Evolutionary conservation across 2,113 vertebrate species (phyloP), one percentile per base, ranked within the genome.

Genomic region (Gasterosteus aculeatus): DNA sequence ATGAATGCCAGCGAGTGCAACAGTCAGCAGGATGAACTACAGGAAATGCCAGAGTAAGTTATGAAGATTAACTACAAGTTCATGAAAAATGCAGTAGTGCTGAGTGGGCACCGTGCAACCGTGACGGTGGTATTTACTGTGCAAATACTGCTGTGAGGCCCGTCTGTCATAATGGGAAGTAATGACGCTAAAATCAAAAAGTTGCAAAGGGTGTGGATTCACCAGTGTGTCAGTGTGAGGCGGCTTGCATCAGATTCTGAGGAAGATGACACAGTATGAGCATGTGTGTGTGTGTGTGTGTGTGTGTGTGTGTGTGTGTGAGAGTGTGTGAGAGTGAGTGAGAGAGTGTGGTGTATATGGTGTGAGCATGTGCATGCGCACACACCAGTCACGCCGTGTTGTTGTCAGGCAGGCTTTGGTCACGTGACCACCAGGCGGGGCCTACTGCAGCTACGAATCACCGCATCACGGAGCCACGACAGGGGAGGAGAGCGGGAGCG

Each of bases 381-480:
- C 64, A 61, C 75, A 75, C 58, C 78, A 80, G 82, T 68, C 78
- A 66, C 79, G 33, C 78, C 83, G 60, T 84, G 90, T 91, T 91
- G 84, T 69, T 94, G 94, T 94, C 93, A 93, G 94, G 94, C 94
- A 94, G 92, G 91, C 88, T 94, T 92, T 87, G 87, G 92, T 94
- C 94, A 94, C 89, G 69, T 94, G 94, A 93, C 92, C 80, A 53
- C 74, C 70, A 92, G 83, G 89, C 87, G 86, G 90, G 35, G 47
- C 85, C 89, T 89, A 87, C 91, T 91, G 89, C 92, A 92, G 89
- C 91, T 88, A 88, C 91, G 93, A 93, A 93, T 92, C 89, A 92
- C 88, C 85, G 89, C 89, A 88, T 91, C 88, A 90, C 72, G 87
- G 84, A 89, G 86, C 69, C 19, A 72, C 85, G 87, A 90, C 82